These are phyloP conservation scores for Aphodius granarius DNA, from an alignment of 2,888 invertebrate species.

Conservation along the genomic window DNA sequence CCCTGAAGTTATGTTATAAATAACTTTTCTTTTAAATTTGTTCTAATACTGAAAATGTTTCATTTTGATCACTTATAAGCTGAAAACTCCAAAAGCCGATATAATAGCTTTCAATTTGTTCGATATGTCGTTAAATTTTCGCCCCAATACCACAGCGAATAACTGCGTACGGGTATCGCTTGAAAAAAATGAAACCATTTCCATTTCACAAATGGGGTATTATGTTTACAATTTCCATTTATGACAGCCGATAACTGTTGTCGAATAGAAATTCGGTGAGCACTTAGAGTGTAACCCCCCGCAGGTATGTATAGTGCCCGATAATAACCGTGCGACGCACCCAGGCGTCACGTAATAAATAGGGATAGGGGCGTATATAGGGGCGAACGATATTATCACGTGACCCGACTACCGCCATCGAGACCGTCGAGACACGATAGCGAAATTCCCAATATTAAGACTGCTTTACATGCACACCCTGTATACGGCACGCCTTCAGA, in stretches of 20 bases:
- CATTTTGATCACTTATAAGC: too few species aligned
- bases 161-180: not conserved
- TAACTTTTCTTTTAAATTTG: too few species aligned
- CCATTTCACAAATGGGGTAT: not conserved
- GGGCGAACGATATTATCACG: conserved; percentile 44
- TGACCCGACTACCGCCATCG: conserved; percentile 37
- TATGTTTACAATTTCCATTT: not conserved
- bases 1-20: too few species aligned
- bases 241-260: not conserved
- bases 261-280: not conserved
- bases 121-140: not conserved
- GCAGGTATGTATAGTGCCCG: conserved; percentile 40
- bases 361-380: conserved; percentile 39
- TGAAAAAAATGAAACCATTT: not conserved
- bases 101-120: not conserved
- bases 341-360: conserved; percentile 43
- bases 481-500: conserved; percentile 7
- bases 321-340: conserved; percentile 44
- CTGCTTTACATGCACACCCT: conserved; percentile 37
- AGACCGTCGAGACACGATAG: not conserved
- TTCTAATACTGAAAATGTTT: too few species aligned
- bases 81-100: too few species aligned
- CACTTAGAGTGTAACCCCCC: conserved; percentile 19
- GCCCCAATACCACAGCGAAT: not conserved
- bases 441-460: conserved; percentile 15